Evolutionary conservation across 1,140 invertebrate genomes (phyloP).

Genomic region (Camponotus vicinus): DNA sequence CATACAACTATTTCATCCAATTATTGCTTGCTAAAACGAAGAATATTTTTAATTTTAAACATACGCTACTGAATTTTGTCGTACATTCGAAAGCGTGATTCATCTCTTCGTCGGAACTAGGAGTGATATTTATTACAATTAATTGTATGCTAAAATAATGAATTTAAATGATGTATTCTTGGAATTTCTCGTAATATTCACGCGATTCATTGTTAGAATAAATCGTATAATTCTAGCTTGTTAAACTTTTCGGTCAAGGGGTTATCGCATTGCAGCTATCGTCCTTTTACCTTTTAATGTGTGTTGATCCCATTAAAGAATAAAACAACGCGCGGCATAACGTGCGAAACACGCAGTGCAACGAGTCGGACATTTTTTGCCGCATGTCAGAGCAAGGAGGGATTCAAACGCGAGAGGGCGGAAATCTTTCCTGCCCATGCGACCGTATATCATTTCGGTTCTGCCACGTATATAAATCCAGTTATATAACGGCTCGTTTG

Average conservation of each 20-base stretch:
- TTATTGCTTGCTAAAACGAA: not conserved
- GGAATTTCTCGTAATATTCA: not conserved
- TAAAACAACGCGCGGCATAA: conserved; percentile 52
- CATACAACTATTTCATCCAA: not conserved
- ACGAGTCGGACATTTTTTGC: conserved; percentile 49
- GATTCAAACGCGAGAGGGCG: conserved; percentile 66
- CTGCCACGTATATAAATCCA: conserved; percentile 51
- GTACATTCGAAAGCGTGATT: not conserved
- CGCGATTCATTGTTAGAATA: conserved; percentile 7
- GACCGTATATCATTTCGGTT: conserved; percentile 58
- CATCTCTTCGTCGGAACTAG: not conserved
- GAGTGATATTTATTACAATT: conserved; percentile 6
- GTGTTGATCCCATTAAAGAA: conserved; percentile 44
- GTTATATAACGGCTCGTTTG: conserved; percentile 63
- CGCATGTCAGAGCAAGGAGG: conserved; percentile 54
- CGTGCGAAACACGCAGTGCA: conserved; percentile 35
- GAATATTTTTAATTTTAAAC: conserved; percentile 14
- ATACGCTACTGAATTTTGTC: not conserved
- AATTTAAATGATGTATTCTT: not conserved
- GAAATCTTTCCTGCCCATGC: conserved; percentile 65
- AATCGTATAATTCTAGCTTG: not conserved
- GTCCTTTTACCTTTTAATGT: too few relatives aligned
- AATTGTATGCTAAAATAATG: not conserved
- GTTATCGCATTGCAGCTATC: conserved; percentile 8
- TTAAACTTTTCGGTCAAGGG: not conserved